Percentiles rank a stretch among this genome's conserved stretches.
Evolutionary conservation across 2,113 vertebrate species (phyloP).

Genomic region (Albula glossodonta): DNA sequence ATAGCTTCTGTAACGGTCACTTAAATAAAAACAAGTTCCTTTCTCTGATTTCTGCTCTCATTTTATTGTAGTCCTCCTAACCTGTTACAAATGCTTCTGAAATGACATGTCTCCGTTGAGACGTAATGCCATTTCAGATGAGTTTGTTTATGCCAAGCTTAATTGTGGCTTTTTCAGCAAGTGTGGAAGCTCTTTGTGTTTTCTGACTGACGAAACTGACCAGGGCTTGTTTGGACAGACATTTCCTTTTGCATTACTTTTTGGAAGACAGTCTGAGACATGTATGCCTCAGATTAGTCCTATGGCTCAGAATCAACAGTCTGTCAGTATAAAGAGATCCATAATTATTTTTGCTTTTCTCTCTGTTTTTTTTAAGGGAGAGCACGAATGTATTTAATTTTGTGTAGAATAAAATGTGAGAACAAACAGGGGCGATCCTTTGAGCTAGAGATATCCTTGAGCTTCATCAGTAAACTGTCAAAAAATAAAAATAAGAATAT

Average conservation of each 20-base stretch:
- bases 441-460: neutral
- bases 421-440: neutral
- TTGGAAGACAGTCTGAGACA: neutral
- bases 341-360: neutral
- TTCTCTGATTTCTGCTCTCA: constrained; percentile 41
- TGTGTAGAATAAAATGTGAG: neutral
- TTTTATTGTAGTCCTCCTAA: constrained; percentile 51
- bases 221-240: neutral
- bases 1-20: neutral
- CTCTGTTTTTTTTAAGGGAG: neutral
- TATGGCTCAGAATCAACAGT: neutral
- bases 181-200: constrained; percentile 52
- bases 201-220: constrained; percentile 47
- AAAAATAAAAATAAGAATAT: no score
- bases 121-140: constrained; percentile 59
- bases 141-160: constrained; percentile 62
- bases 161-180: constrained; percentile 63
- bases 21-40: constrained; percentile 35
- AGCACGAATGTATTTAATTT: neutral
- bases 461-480: neutral
- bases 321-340: neutral
- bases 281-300: constrained; percentile 1
- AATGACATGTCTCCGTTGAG: constrained; percentile 66
- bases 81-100: constrained; percentile 63
- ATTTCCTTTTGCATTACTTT: neutral